Evolutionary conservation across 2,797 vertebrate genomes (phyloP).

Genomic region (Acanthurus leucopareius): DNA sequence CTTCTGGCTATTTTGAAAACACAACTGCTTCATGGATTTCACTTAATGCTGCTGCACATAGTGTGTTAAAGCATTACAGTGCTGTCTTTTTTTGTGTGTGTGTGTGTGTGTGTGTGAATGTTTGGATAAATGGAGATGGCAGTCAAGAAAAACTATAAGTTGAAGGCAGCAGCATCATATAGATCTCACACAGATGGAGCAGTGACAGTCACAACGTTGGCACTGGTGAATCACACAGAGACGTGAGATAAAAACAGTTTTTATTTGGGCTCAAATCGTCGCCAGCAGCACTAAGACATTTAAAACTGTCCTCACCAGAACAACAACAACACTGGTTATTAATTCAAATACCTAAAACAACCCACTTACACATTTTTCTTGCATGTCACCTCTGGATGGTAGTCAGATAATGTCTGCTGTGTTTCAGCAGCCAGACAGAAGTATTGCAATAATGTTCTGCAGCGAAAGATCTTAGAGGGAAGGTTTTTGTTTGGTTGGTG

Average conservation of each 20-base stretch:
- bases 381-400: not conserved
- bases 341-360: not conserved
- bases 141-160: not conserved
- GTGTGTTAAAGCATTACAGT: constrained; percentile 6
- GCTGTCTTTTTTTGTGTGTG: not conserved
- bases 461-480: not conserved
- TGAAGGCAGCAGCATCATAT: not conserved
- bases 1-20: constrained; percentile 42
- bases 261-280: not conserved
- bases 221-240: not conserved
- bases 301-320: not conserved
- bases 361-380: not conserved
- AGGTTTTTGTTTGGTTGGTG: not conserved
- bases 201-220: not conserved
- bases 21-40: constrained; percentile 27
- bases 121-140: not conserved
- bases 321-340: not conserved
- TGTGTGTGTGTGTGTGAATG: not conserved
- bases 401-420: not conserved
- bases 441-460: not conserved
- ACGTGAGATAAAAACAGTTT: not conserved
- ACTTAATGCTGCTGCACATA: constrained; percentile 2
- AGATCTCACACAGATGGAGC: not conserved
- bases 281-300: not conserved
- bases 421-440: not conserved